Percentiles rank a stretch among this genome's conserved stretches.
Evolutionary conservation across 2,797 vertebrate species (phyloP).

Genomic region (Sebastes oblongus): DNA sequence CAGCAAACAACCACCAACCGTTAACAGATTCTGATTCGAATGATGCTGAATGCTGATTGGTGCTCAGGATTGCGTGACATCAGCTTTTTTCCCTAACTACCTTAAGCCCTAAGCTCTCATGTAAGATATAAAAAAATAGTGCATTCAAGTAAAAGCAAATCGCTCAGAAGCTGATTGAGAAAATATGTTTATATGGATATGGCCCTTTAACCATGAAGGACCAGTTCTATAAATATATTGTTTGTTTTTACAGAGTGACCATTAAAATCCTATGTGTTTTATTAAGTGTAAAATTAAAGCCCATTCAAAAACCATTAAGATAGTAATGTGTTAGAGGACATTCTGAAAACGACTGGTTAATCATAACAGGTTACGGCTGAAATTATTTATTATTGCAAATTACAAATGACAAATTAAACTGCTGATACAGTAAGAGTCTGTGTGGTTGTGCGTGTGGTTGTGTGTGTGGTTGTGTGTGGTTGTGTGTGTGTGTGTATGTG

Average conservation of each 20-base stretch:
- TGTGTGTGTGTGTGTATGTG: background rate
- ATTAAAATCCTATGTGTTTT: background rate
- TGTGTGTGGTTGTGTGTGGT: background rate
- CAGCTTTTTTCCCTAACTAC: background rate
- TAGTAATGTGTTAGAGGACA: background rate
- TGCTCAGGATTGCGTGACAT: background rate
- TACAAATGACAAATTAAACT: background rate
- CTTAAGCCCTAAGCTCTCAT: background rate
- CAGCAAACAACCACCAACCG: background rate
- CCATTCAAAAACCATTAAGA: background rate
- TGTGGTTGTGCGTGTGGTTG: background rate
- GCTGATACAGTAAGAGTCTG: background rate
- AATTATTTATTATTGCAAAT: background rate
- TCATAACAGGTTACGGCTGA: background rate
- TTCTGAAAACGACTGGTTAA: background rate
- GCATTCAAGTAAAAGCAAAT: background rate
- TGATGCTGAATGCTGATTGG: slow-evolving; percentile 7
- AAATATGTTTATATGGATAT: background rate
- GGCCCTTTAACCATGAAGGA: background rate
- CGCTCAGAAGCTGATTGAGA: background rate
- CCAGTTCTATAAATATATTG: background rate
- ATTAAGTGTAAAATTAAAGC: background rate
- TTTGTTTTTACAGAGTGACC: background rate
- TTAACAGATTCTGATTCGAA: background rate
- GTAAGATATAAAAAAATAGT: background rate